Evolutionary conservation across 1,140 invertebrate species (phyloP).

Genomic region (Steinernema khuongi): DNA sequence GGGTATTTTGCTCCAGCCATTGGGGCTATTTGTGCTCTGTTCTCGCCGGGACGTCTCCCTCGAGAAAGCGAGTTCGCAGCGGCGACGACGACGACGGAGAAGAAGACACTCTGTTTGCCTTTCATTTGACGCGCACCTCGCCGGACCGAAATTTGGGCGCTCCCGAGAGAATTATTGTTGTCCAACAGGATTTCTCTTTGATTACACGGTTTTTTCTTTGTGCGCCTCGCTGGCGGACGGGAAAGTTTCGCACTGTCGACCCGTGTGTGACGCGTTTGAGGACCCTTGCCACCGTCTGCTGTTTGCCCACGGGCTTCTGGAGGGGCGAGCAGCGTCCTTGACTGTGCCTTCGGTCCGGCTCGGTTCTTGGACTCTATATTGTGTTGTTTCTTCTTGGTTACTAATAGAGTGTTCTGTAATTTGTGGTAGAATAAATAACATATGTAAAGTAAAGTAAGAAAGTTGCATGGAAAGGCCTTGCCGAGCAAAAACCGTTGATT

Average conservation of each 20-base stretch:
- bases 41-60: too few species aligned
- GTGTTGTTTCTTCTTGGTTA: too few species aligned
- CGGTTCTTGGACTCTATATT: too few species aligned
- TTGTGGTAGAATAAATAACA: too few species aligned
- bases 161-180: slow-evolving; percentile 13
- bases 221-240: neutral
- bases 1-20: neutral
- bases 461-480: too few species aligned
- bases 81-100: neutral
- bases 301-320: too few species aligned
- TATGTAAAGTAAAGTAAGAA: too few species aligned
- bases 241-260: neutral
- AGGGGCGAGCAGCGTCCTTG: too few species aligned
- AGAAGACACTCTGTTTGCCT: neutral
- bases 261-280: neutral
- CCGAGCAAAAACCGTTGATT: too few species aligned
- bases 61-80: too few species aligned
- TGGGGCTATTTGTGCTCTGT: neutral
- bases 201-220: slow-evolving; percentile 17
- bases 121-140: slow-evolving; percentile 4
- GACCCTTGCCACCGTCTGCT: neutral
- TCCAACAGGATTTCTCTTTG: slow-evolving; percentile 15
- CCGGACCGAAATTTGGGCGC: neutral
- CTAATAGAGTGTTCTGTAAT: too few species aligned
- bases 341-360: too few species aligned